A percentile compares a stretch with the other conserved stretches of the same genome.
Conservation (phyloP, 1,140 invertebrate species). For the Drosophila sp. region DNA sequence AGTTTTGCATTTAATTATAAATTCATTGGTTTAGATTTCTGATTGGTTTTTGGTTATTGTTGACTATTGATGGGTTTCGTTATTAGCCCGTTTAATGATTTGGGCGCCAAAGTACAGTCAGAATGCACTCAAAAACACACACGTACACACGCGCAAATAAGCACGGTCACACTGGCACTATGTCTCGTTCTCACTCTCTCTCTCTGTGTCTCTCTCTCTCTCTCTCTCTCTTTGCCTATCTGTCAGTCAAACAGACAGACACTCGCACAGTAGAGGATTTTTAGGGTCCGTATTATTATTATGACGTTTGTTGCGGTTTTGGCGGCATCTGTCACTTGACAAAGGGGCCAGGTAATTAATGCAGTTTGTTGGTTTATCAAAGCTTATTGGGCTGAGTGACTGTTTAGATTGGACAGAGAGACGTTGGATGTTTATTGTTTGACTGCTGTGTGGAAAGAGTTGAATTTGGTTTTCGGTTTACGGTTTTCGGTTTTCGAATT, state of each 20-base stretch:
- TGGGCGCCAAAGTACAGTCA: constrained; percentile 78
- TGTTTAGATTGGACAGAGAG: background rate
- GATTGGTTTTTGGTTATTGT: constrained; percentile 48
- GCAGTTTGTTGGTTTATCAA: constrained; percentile 42
- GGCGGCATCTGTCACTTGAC: constrained; percentile 36
- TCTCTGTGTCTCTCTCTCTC: constrained; percentile 5
- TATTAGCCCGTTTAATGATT: constrained; percentile 38
- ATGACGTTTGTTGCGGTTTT: constrained; percentile 60
- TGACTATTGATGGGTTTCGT: constrained; percentile 45
- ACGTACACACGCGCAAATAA: constrained; percentile 13
- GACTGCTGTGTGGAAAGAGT: background rate
- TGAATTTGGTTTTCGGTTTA: constrained; percentile 20
- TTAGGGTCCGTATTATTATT: constrained; percentile 31
- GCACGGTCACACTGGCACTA: constrained; percentile 6
- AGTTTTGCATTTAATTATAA: constrained; percentile 51
- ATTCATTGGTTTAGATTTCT: constrained; percentile 61
- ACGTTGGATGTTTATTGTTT: constrained; percentile 13
- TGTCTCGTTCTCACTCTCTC: constrained; percentile 24
- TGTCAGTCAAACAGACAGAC: background rate
- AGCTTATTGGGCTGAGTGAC: background rate
- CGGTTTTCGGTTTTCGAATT: background rate
- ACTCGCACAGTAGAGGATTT: background rate
- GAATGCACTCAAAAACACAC: constrained; percentile 18
- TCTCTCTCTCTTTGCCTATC: constrained; percentile 4
- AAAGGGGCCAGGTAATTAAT: constrained; percentile 48